Conservation (phyloP, 1,140 invertebrate species). For the Eupeodes corollae region DNA sequence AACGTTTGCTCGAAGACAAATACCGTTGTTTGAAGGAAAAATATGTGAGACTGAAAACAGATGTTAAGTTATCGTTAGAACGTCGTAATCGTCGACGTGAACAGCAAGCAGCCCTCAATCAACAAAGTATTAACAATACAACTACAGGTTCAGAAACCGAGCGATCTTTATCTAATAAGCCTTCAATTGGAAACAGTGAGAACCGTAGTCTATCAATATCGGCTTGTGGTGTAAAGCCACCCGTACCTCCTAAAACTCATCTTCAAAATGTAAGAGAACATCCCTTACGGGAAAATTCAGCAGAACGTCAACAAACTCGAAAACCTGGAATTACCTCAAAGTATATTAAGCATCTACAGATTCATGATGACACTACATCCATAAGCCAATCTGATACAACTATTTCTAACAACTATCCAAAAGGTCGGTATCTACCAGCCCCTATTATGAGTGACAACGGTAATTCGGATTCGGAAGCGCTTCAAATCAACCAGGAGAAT, state of each 20-base stretch:
- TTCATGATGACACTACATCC: slow-evolving; percentile 28
- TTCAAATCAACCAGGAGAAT: slow-evolving; percentile 18
- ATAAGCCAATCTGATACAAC: slow-evolving; percentile 34
- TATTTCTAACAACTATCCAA: slow-evolving; percentile 29
- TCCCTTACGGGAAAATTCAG: slow-evolving; percentile 5
- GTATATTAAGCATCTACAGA: slow-evolving; percentile 27
- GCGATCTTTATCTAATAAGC: slow-evolving; percentile 54
- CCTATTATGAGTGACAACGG: slow-evolving; percentile 26
- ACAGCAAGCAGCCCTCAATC: slow-evolving; percentile 38
- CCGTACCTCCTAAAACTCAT: slow-evolving; percentile 23
- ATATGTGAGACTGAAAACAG: slow-evolving; percentile 64
- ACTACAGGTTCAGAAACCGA: slow-evolving; percentile 64
- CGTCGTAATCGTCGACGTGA: slow-evolving; percentile 47
- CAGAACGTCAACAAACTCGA: slow-evolving; percentile 3
- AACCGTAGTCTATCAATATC: slow-evolving; percentile 28
- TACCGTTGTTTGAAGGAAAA: slow-evolving; percentile 71
- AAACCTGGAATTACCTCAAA: slow-evolving; percentile 24
- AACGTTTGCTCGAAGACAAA: slow-evolving; percentile 60
- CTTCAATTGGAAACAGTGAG: slow-evolving; percentile 34
- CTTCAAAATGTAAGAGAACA: slow-evolving; percentile 4
- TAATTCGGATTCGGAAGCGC: slow-evolving; percentile 27
- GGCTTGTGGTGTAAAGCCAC: slow-evolving; percentile 19
- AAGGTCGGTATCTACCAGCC: slow-evolving; percentile 16
- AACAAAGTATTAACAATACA: slow-evolving; percentile 11
- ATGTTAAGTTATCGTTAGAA: slow-evolving; percentile 55